phyloP scores from a whole-genome alignment of 2,888 invertebrate genomes.

The Acronicta leporina region DNA sequence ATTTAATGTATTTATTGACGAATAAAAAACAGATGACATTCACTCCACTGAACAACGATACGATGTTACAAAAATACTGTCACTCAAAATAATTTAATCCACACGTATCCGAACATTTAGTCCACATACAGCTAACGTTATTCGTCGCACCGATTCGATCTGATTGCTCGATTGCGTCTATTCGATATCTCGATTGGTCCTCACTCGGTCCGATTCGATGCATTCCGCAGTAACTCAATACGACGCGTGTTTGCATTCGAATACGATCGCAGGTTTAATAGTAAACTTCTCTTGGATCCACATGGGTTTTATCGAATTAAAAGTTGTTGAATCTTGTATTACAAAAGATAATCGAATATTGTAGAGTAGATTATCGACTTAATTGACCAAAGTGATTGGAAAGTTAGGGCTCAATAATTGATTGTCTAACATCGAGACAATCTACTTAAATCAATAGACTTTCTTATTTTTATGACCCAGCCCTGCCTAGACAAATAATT shows the following conservation, averaged over 20 bases:
- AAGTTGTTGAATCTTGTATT: constrained; percentile 20
- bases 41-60: neutral
- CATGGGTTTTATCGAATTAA: constrained; percentile 33
- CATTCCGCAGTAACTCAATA: constrained; percentile 69
- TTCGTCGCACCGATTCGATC: constrained; percentile 57
- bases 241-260: constrained; percentile 71
- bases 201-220: constrained; percentile 56
- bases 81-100: constrained; percentile 29
- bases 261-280: constrained; percentile 65
- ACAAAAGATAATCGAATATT: constrained; percentile 4
- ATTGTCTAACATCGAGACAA: neutral
- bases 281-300: constrained; percentile 39
- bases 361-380: neutral
- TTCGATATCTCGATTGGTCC: constrained; percentile 70
- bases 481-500: constrained; percentile 2
- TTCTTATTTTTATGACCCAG: neutral
- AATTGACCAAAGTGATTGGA: neutral
- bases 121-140: constrained; percentile 28
- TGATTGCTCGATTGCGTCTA: constrained; percentile 73
- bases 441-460: neutral
- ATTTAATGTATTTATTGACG: neutral
- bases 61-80: constrained; percentile 6
- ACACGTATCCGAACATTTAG: constrained; percentile 33
- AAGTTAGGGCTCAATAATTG: neutral
- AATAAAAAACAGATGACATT: too few species aligned